Percentiles rank a stretch among this genome's conserved stretches.
Conservation (phyloP, 2,797 vertebrate genomes). For the Tokudaia tokunoshimensis region DNA sequence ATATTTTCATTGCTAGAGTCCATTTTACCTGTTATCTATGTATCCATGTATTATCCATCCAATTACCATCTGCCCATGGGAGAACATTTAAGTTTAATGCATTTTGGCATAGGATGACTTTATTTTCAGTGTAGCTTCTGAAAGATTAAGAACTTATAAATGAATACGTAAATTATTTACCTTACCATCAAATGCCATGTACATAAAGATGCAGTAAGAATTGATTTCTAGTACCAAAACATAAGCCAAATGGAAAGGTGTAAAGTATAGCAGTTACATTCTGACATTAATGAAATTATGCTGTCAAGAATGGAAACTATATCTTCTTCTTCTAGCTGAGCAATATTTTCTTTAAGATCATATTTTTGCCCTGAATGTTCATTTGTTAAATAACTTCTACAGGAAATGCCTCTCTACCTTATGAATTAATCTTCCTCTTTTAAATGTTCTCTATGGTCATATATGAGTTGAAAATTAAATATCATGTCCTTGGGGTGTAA, state of each 20-base stretch:
- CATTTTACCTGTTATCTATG: neutral
- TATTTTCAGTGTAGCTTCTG: neutral
- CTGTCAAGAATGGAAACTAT: neutral
- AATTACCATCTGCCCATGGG: neutral
- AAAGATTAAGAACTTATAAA: neutral
- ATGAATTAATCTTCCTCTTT: neutral
- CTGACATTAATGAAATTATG: neutral
- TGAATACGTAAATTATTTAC: neutral
- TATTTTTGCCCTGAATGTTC: neutral
- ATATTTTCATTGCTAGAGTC: neutral
- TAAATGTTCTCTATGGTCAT: neutral
- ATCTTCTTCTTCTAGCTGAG: accelerated
- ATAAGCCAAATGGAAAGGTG: neutral
- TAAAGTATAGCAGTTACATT: neutral
- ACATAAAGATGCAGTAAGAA: neutral
- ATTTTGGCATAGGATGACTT: neutral
- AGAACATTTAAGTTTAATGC: neutral
- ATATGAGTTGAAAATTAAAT: neutral
- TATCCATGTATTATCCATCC: no score
- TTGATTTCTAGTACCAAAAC: neutral
- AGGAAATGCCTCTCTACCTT: neutral
- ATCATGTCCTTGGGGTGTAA: neutral
- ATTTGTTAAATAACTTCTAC: neutral
- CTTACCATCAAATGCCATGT: neutral
- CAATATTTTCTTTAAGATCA: neutral